A percentile compares a stretch with the other conserved stretches of the same genome.
These are phyloP conservation scores for Scaptomyza cyrtandrae DNA, from an alignment of 2,888 invertebrate genomes.

Conservation along the genomic window DNA sequence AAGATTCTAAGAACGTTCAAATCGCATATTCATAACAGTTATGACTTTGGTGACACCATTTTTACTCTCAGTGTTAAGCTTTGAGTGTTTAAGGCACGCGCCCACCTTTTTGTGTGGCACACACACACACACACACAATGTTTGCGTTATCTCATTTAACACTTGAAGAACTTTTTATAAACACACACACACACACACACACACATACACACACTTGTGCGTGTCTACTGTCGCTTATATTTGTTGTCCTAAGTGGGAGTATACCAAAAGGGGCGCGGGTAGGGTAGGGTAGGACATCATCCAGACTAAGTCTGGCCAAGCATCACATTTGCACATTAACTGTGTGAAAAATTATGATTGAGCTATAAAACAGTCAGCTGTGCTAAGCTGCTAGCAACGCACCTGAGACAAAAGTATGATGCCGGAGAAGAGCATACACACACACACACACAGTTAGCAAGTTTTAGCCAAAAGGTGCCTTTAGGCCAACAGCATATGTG, in stretches of 20 bases:
- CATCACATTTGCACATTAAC: conserved; percentile 78
- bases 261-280: too few relatives aligned
- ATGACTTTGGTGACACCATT: too few relatives aligned
- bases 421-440: not conserved
- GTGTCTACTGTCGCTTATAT: conserved; percentile 22
- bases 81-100: not conserved
- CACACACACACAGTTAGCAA: conserved; percentile 27
- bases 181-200: conserved; percentile 13
- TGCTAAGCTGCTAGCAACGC: conserved; percentile 25
- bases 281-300: not conserved
- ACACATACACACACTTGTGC: not conserved
- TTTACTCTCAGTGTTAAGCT: conserved; percentile 13
- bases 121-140: conserved; percentile 36
- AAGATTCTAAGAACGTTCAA: not conserved
- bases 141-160: conserved; percentile 79
- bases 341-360: conserved; percentile 81
- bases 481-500: conserved; percentile 21
- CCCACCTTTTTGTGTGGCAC: conserved; percentile 21
- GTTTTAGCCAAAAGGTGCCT: conserved; percentile 27
- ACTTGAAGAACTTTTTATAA: conserved; percentile 72
- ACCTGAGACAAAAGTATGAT: conserved; percentile 31
- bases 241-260: conserved; percentile 29
- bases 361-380: conserved; percentile 81
- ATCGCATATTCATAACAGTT: too few relatives aligned
- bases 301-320: conserved; percentile 24